Evolutionary conservation across 2,888 invertebrate species (phyloP).

Genomic region (Cabera pusaria): DNA sequence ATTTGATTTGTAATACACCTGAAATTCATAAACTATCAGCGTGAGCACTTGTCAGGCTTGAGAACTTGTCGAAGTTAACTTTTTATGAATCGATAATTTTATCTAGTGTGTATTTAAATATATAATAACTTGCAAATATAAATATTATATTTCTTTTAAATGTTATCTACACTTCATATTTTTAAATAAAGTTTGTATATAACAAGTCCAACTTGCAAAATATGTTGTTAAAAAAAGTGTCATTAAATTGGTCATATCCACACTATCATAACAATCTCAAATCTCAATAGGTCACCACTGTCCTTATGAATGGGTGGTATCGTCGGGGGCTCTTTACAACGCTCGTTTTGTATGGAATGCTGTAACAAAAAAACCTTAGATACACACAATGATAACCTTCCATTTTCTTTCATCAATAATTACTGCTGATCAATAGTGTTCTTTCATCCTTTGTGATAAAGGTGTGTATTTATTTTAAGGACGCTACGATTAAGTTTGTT

Average conservation of each 20-base stretch:
- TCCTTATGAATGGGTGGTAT: conserved; percentile 83
- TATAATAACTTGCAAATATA: no score
- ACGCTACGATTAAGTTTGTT: conserved; percentile 32
- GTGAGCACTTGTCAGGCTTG: no score
- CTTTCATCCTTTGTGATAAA: conserved; percentile 33
- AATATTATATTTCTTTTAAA: no score
- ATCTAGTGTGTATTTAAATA: no score
- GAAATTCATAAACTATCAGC: no score
- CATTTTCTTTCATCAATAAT: conserved; percentile 40
- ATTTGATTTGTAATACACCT: no score
- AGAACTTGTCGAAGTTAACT: no score
- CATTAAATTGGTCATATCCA: conserved; percentile 58
- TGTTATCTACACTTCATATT: no score
- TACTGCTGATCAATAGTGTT: conserved; percentile 29
- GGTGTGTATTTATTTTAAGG: conserved; percentile 10
- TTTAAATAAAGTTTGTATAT: no score
- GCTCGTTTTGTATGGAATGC: conserved; percentile 82
- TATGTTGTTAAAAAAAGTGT: no score
- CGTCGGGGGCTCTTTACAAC: conserved; percentile 80
- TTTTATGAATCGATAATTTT: no score
- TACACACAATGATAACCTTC: conserved; percentile 69
- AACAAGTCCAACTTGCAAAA: no score
- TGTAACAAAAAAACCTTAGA: conserved; percentile 80
- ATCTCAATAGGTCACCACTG: conserved; percentile 81
- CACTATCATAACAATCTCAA: conserved; percentile 49